A percentile compares a stretch with the other conserved stretches of the same genome.
Evolutionary conservation across 2,888 invertebrate genomes (phyloP).

Genomic region (Chloroclystis v-ata): DNA sequence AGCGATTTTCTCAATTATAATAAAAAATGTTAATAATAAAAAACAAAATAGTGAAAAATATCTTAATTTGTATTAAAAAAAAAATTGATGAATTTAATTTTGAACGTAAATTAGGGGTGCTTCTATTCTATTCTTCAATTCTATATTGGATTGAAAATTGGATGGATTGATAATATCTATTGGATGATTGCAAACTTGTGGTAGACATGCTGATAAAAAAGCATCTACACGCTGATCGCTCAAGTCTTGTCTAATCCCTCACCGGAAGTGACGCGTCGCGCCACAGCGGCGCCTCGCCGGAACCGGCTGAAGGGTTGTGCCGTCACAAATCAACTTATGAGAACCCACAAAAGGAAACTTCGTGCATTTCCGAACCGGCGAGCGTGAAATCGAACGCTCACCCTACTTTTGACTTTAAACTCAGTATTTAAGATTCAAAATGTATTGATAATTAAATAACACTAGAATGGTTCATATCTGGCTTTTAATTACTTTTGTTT

Average conservation of each 20-base stretch:
- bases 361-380: constrained; percentile 73
- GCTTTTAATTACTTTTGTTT: constrained; percentile 50
- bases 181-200: too few relatives aligned
- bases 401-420: constrained; percentile 42
- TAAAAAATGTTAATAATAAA: too few relatives aligned
- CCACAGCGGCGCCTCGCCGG: constrained; percentile 72
- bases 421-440: constrained; percentile 34
- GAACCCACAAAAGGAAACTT: constrained; percentile 78
- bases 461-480: constrained; percentile 47
- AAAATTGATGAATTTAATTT: too few relatives aligned
- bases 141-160: too few relatives aligned
- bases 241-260: constrained; percentile 16
- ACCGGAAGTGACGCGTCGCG: constrained; percentile 70
- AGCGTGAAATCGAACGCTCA: constrained; percentile 67
- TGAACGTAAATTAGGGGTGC: too few relatives aligned
- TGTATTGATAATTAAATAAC: constrained; percentile 30
- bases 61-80: too few relatives aligned
- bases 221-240: constrained; percentile 12
- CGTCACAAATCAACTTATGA: constrained; percentile 78
- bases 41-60: too few relatives aligned
- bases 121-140: too few relatives aligned
- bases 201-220: too few relatives aligned
- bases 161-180: too few relatives aligned
- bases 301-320: constrained; percentile 72
- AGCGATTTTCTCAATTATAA: too few relatives aligned